A percentile compares a stretch with the other conserved stretches of the same genome.
These are phyloP conservation scores for Theropithecus gelada DNA, from an alignment of 2,113 vertebrate species.

Conservation along the genomic window DNA sequence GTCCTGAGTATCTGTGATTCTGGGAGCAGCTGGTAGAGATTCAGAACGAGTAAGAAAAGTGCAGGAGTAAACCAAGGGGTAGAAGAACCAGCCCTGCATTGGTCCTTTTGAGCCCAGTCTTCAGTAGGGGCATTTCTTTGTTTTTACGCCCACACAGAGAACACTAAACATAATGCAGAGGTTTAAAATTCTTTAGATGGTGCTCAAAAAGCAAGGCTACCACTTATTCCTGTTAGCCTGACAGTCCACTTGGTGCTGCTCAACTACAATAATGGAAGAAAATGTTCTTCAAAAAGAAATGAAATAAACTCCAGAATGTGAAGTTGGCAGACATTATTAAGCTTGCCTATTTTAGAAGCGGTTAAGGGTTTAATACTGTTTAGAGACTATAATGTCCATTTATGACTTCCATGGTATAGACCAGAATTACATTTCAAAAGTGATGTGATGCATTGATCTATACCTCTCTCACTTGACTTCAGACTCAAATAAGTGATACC, in stretches of 20 bases:
- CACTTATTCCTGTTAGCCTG: constrained; percentile 42
- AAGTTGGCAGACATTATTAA: constrained; percentile 67
- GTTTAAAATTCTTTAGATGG: constrained; percentile 70
- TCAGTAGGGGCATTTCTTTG: constrained; percentile 43
- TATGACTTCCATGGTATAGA: constrained; percentile 64
- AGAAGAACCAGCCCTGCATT: constrained; percentile 51
- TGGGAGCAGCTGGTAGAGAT: constrained; percentile 80
- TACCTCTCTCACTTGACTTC: constrained; percentile 55
- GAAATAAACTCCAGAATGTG: constrained; percentile 65
- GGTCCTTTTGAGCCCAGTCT: constrained; percentile 57
- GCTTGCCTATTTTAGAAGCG: constrained; percentile 75
- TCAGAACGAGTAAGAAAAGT: constrained; percentile 74
- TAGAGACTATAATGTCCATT: constrained; percentile 59
- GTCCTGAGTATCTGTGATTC: constrained; percentile 84
- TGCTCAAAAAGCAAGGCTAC: constrained; percentile 71
- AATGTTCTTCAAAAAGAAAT: constrained; percentile 70
- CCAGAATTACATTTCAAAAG: constrained; percentile 66
- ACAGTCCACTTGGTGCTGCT: constrained; percentile 59
- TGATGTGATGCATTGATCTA: constrained; percentile 56
- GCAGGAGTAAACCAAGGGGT: constrained; percentile 35
- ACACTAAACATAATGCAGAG: constrained; percentile 57
- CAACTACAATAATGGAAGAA: constrained; percentile 69
- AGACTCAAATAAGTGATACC: constrained; percentile 34
- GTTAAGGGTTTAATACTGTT: constrained; percentile 77
- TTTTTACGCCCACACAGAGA: constrained; percentile 39